Conservation (phyloP, 2,888 invertebrate species). For the Cataglyphis albicans region DNA sequence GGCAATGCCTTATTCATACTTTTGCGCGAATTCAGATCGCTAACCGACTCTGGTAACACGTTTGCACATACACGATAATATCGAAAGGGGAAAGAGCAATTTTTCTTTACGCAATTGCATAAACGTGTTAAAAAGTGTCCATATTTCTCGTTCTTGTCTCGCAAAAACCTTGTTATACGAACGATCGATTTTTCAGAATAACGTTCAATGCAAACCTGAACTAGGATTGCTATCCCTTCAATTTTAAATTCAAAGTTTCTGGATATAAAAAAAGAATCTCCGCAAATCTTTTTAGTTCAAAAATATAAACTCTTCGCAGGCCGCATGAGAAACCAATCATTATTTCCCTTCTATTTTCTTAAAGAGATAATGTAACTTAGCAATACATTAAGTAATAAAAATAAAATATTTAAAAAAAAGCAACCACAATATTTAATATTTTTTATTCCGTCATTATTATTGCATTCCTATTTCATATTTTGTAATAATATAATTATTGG, state of each 20-base stretch:
- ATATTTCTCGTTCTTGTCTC: not conserved
- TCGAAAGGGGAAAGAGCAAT: slow-evolving; percentile 5
- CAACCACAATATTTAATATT: not conserved
- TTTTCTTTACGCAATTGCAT: slow-evolving; percentile 15
- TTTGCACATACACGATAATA: slow-evolving; percentile 29
- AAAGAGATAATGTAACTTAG: not conserved
- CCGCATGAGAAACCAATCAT: not conserved
- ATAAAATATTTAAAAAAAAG: not conserved
- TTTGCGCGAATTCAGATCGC: slow-evolving; percentile 72
- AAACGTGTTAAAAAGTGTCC: not conserved
- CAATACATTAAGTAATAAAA: not conserved
- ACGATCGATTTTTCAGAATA: slow-evolving; percentile 19
- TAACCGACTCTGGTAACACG: slow-evolving; percentile 39
- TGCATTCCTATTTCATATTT: not conserved
- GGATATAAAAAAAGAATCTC: not conserved
- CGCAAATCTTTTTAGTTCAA: not conserved
- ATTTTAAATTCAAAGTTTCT: not conserved
- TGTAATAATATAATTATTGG: not conserved
- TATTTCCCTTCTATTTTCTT: not conserved
- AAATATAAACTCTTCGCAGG: not conserved
- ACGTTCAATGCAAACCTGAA: not conserved
- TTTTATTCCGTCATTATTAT: not conserved
- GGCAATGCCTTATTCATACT: slow-evolving; percentile 74
- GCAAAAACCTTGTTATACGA: slow-evolving; percentile 20
- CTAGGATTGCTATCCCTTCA: not conserved